Base-by-base conservation (phyloP, 2,888 invertebrate genomes). In the Eueremaeus valkanovi region DNA sequence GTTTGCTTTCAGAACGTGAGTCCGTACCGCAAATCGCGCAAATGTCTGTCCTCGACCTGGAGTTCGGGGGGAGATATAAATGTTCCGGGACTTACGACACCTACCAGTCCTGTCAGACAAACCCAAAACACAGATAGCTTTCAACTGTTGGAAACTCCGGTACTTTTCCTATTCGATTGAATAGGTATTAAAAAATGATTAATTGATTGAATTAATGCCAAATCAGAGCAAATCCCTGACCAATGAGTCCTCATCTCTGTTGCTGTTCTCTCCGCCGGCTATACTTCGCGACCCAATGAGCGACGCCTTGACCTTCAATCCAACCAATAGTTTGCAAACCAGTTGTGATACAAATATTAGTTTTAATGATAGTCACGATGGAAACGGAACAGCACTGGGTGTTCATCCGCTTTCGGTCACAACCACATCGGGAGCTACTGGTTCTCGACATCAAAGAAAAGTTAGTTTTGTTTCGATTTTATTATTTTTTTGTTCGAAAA, bases 31-130 rank as follows among this genome's bases (percentile, higher is more conserved):
- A 74, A 73, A 68, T 77, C 73, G 11, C 76, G 79, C 18, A 79
- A 79, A 72, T 75, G 76, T 51, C 66, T 79, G 61, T 77, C 78
- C 40, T 75, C 78, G 66, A 75, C 78, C 24, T 78, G 77, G 78
- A 75, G 76, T n/a, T 72, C 61, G 18, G 73, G 76, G 2, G 72
- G 51, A 72, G 51, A 29, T n/a, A 31, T 51, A n/a, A 51, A 31
- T 68, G 49, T 36, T 42, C 24, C 51, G 13, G 42, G 63, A 33
- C 33, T 72, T n/a, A 75, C 61, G n/a, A 51, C 72, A 49, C 24
- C 70, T 24, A 72, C 8, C n/a, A 61, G 21, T 58, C 63, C 75
- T 27, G 27, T 66, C 24, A 31, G 33, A 33, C 18, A 58, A n/a
- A 27, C 18, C 49, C 31, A 72, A 45, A 45, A 11, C 55, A 70